A percentile compares a stretch with the other conserved stretches of the same genome.
Evolutionary conservation across 2,113 vertebrate species (phyloP).

Genomic region (Acrocephalus arundinaceus): DNA sequence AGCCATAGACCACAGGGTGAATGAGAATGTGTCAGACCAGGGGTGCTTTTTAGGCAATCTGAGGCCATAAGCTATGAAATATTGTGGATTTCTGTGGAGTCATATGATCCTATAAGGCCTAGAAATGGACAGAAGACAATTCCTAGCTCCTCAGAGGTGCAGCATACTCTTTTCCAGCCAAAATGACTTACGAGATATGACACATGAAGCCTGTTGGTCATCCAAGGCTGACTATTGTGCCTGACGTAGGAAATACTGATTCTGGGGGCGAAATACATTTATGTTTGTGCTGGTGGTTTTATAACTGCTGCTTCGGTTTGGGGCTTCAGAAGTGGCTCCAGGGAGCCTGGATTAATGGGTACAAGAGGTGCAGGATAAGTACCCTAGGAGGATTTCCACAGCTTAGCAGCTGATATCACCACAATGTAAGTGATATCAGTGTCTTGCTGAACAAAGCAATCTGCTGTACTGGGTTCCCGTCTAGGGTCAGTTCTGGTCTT

Average conservation of each 20-base stretch:
- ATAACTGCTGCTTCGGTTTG: neutral
- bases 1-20: neutral
- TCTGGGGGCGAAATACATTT: neutral
- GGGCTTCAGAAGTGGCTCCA: neutral
- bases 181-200: neutral
- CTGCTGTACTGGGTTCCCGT: neutral
- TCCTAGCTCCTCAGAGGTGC: neutral
- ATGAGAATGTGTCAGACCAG: neutral
- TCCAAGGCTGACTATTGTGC: neutral
- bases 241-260: neutral
- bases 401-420: neutral
- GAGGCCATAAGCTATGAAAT: neutral
- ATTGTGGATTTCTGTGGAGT: neutral
- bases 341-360: neutral
- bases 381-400: neutral
- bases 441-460: slow-evolving; percentile 37
- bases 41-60: neutral
- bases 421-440: neutral
- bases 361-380: neutral
- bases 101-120: neutral
- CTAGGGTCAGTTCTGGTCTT: neutral
- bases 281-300: neutral
- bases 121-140: neutral
- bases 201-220: neutral
- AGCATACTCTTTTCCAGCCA: fast-evolving